A percentile compares a stretch with the other conserved stretches of the same genome.
These are phyloP conservation scores for Maconellicoccus hirsutus DNA, from an alignment of 1,140 invertebrate species.

Conservation along the genomic window DNA sequence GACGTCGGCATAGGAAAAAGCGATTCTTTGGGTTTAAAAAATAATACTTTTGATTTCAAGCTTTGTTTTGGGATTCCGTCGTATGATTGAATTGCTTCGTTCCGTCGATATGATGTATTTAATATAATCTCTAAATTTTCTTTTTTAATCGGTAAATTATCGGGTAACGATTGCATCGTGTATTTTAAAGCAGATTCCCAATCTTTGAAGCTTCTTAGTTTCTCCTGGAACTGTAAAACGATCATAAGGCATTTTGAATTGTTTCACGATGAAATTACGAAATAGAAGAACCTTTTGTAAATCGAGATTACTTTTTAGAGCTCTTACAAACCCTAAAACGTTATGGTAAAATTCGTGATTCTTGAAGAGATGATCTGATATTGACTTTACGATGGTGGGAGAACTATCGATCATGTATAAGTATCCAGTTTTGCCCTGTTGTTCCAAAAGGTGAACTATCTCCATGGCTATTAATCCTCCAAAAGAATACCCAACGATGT, in stretches of 20 bases:
- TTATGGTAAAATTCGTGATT: constrained; percentile 7
- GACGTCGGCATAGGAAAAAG: neutral
- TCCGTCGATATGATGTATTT: neutral
- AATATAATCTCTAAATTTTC: neutral
- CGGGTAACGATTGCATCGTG: neutral
- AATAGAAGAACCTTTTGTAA: neutral
- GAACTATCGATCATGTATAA: constrained; percentile 37
- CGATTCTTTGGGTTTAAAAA: neutral
- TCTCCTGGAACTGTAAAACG: neutral
- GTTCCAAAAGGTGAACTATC: constrained; percentile 43
- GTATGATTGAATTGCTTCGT: neutral
- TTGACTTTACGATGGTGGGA: constrained; percentile 34
- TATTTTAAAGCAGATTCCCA: neutral
- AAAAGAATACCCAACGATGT: constrained; percentile 51
- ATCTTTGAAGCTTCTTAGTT: neutral
- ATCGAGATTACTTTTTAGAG: neutral
- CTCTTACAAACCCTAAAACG: neutral
- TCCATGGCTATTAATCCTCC: constrained; percentile 45
- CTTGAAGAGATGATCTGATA: constrained; percentile 24
- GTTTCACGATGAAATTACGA: neutral
- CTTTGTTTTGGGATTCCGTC: neutral
- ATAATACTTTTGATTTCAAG: neutral
- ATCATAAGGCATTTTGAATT: neutral
- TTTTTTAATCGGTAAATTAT: neutral
- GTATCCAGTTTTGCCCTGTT: constrained; percentile 37